A percentile compares a stretch with the other conserved stretches of the same genome.
Conservation (phyloP, 2,113 vertebrate genomes). For the Tiliqua scincoides region DNA sequence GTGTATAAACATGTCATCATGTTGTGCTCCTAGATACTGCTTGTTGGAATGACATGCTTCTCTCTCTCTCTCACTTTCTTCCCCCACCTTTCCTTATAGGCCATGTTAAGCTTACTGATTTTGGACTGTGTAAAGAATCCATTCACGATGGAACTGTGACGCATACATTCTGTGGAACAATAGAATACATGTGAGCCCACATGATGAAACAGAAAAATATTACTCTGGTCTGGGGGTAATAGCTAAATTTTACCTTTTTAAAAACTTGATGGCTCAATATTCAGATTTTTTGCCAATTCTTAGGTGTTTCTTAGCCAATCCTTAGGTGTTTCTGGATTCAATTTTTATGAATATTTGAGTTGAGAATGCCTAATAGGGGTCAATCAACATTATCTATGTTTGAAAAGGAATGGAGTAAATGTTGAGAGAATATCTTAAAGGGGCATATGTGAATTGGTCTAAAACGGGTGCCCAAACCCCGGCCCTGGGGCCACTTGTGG, state of each 20-base stretch:
- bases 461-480: too few relatives aligned
- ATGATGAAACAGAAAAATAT: constrained; percentile 69
- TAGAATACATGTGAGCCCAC: constrained; percentile 97
- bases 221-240: constrained; percentile 69
- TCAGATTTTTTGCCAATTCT: neutral
- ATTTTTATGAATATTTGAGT: neutral
- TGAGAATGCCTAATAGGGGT: neutral
- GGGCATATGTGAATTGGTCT: neutral
- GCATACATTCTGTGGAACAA: constrained; percentile 99
- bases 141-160: constrained; percentile 99
- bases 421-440: neutral
- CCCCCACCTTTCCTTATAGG: constrained; percentile 73
- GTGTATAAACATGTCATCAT: neutral
- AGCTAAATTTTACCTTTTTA: constrained; percentile 63
- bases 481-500: too few relatives aligned
- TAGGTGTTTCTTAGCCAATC: neutral
- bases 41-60: neutral
- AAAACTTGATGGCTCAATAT: constrained; percentile 44
- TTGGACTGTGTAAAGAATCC: constrained; percentile 98
- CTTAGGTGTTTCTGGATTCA: neutral
- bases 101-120: constrained; percentile 98
- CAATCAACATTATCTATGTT: neutral
- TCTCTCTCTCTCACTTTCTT: neutral
- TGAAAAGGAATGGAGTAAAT: neutral
- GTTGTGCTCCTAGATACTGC: neutral